Base-by-base conservation (phyloP, 1,140 invertebrate genomes). In the Leptinotarsa texana region DNA sequence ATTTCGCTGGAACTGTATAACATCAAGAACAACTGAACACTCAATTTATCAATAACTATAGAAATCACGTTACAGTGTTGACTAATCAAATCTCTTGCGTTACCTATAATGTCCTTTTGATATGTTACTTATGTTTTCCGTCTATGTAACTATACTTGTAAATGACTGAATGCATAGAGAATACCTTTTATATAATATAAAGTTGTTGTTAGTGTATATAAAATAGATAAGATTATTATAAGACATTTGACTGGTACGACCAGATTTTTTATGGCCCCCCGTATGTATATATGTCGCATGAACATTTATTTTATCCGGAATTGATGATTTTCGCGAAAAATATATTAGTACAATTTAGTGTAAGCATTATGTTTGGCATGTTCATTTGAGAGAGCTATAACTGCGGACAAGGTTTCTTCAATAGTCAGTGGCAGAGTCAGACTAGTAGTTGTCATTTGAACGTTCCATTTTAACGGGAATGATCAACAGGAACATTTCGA, bases 201-300 rank as follows among this genome's bases (percentile, higher is more conserved):
- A 67, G 74, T 79, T 79, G 76, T 79, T 79, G 74, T 74, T 79
- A 77, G 76, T 79, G 78, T 79, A 79, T 67, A 79, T 79, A 79
- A 66, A 77, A 49, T 42, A 75, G 70, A 67, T 75, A 77, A 75
- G 65, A 67, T 70, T 57, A 49, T 13, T 62, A 69, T 79, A 75
- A 75, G 71, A 79, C 61, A 72, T 73, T 80, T 72, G 67, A 75
- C 74, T 77, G 79, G 75, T 75, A 42, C 63, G 63, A 70, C 77
- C 77, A 80, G 77, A 75, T 77, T 80, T 80, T 79, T 73, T 79
- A 80, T 78, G 73, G 71, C 77, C 48, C 72, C 78, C 76, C 74
- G 75, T 78, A 67, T 78, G 74, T 78, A 76, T 63, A 78, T 65
- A 61, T 47, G 51, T 57, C 51, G 42, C 27, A 42, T 48, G 57